These are phyloP conservation scores for Vireo griseus DNA, from an alignment of 2,797 vertebrate species.

Conservation along the genomic window DNA sequence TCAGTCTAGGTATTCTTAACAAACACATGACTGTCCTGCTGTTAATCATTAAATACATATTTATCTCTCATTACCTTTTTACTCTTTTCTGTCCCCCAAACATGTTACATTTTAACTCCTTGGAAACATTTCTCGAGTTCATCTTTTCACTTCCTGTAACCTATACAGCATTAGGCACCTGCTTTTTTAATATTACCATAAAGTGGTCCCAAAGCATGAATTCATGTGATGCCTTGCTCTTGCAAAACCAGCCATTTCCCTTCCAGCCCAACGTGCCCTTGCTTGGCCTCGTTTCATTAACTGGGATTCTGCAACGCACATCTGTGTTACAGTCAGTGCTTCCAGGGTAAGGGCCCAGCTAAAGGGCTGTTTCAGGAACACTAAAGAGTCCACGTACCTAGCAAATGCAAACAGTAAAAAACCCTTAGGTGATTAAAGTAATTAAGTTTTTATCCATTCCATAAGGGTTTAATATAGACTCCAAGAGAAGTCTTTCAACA, in stretches of 20 bases:
- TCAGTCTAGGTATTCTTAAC: neutral
- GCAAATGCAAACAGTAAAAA: neutral
- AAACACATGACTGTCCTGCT: neutral
- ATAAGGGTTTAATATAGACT: neutral
- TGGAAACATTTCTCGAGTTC: neutral
- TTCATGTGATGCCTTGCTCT: neutral
- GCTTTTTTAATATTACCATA: neutral
- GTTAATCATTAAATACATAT: conserved; percentile 42
- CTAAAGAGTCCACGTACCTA: fast-evolving
- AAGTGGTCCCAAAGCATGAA: neutral
- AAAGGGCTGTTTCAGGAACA: neutral
- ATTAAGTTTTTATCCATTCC: neutral
- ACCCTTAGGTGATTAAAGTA: fast-evolving
- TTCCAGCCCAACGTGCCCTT: neutral
- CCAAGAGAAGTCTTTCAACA: neutral
- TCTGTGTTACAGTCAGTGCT: neutral
- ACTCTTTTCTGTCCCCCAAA: neutral
- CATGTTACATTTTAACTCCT: neutral
- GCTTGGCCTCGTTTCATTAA: conserved; percentile 3
- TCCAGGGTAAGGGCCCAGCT: neutral
- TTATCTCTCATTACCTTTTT: neutral
- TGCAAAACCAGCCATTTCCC: neutral
- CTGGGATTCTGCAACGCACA: neutral
- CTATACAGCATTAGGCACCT: fast-evolving
- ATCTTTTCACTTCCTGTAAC: neutral